Percentiles rank a stretch among this genome's conserved stretches.
Evolutionary conservation across 2,888 invertebrate species (phyloP).

Genomic region (Drosophila seclusa): DNA sequence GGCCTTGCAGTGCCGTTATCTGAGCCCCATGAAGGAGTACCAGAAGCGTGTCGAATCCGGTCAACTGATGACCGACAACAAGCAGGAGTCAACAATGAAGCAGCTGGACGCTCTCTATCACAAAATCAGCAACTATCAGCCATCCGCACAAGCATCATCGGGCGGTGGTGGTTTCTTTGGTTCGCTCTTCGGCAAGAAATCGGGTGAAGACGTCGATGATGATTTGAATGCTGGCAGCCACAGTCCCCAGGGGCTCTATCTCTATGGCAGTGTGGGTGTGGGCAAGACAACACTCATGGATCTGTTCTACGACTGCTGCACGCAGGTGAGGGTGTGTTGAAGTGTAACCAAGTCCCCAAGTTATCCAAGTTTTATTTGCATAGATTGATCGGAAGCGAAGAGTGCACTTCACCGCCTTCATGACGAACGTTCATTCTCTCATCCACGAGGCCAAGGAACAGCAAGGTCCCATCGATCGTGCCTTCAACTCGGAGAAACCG

Average conservation of each 20-base stretch:
- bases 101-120: slow-evolving; percentile 89
- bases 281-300: slow-evolving; percentile 99
- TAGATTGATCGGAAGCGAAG: slow-evolving; percentile 90
- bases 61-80: slow-evolving; percentile 88
- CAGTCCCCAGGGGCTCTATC: slow-evolving; percentile 89
- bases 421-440: slow-evolving; percentile 96
- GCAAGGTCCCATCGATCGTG: slow-evolving; percentile 85
- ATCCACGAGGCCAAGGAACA: slow-evolving; percentile 93
- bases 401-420: slow-evolving; percentile 98
- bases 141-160: slow-evolving; percentile 33
- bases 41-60: slow-evolving; percentile 87
- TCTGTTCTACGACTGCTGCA: slow-evolving; percentile 94
- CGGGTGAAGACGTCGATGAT: slow-evolving; percentile 42
- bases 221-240: slow-evolving; percentile 69
- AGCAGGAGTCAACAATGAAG: slow-evolving; percentile 90
- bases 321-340: slow-evolving; percentile 81
- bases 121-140: slow-evolving; percentile 84
- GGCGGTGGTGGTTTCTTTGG: slow-evolving; percentile 60
- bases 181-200: slow-evolving; percentile 51
- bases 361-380: slow-evolving; percentile 54
- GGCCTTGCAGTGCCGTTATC: slow-evolving; percentile 64
- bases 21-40: slow-evolving; percentile 86
- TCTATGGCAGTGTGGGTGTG: slow-evolving; percentile 96
- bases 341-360: not conserved
- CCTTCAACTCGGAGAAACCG: slow-evolving; percentile 85